Percentiles rank a stretch among this genome's conserved stretches.
phyloP scores from a whole-genome alignment of 2,888 invertebrate genomes.

The Trilocha varians region DNA sequence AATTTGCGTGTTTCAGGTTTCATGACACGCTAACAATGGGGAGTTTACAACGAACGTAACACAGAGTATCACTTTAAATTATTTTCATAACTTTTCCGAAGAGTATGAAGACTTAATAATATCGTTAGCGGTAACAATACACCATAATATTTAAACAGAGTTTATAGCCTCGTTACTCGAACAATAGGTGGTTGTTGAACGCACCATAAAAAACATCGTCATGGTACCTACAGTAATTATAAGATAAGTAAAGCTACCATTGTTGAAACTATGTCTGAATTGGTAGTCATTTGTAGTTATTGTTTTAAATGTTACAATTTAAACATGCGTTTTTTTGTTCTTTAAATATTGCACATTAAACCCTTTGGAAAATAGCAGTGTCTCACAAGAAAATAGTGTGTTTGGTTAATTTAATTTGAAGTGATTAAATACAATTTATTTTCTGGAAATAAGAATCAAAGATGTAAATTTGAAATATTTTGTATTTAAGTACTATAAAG shows the following conservation, averaged over 20 bases:
- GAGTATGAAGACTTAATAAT: constrained; percentile 8
- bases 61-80: not conserved
- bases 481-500: too few relatives aligned
- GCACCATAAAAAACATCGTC: constrained; percentile 28
- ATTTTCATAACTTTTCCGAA: not conserved
- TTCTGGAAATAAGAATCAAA: too few relatives aligned
- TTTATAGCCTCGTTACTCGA: constrained; percentile 24
- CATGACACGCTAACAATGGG: not conserved
- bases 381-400: too few relatives aligned
- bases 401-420: too few relatives aligned
- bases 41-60: not conserved
- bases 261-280: not conserved
- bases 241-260: not conserved
- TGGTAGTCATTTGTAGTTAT: not conserved
- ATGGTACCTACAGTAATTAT: constrained; percentile 8
- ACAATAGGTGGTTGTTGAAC: constrained; percentile 38
- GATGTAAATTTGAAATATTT: too few relatives aligned
- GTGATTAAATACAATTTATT: too few relatives aligned
- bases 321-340: too few relatives aligned
- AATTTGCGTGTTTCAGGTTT: not conserved
- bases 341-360: too few relatives aligned
- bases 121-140: constrained; percentile 19
- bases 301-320: too few relatives aligned
- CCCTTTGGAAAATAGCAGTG: too few relatives aligned
- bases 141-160: constrained; percentile 23